Percentiles rank a stretch among this genome's conserved stretches.
phyloP scores from a whole-genome alignment of 1,140 invertebrate genomes.

The Manduca sexta region DNA sequence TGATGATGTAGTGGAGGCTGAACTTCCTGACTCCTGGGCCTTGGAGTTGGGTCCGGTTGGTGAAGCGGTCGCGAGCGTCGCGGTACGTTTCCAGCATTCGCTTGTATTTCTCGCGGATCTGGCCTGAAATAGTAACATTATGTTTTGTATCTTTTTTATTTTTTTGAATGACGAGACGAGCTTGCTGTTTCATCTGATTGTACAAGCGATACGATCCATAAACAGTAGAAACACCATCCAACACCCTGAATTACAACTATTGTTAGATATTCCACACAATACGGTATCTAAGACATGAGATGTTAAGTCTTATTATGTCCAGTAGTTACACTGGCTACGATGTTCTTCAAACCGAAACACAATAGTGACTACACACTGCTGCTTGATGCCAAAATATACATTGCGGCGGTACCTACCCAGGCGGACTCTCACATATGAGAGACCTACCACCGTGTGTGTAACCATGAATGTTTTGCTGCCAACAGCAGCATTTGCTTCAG shows the following conservation, averaged over 20 bases:
- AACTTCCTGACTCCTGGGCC: neutral
- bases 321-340: no score
- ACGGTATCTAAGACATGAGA: no score
- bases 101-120: conserved; percentile 29
- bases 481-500: neutral
- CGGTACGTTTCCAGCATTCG: conserved; percentile 26
- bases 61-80: conserved; percentile 8
- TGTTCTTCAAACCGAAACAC: no score
- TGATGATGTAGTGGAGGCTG: conserved; percentile 17
- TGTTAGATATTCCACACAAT: neutral
- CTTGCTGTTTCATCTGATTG: no score
- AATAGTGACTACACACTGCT: no score
- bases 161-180: no score
- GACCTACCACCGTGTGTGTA: neutral
- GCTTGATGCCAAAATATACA: no score
- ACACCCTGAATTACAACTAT: neutral
- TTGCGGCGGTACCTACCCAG: no score
- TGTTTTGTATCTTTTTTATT: no score
- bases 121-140: conserved; percentile 19
- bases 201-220: neutral
- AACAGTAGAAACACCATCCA: no score
- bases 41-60: neutral
- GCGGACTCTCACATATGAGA: no score
- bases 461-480: neutral
- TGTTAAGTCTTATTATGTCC: no score